Conservation (phyloP, 2,888 invertebrate species). For the Zhengitettix transpicula region DNA sequence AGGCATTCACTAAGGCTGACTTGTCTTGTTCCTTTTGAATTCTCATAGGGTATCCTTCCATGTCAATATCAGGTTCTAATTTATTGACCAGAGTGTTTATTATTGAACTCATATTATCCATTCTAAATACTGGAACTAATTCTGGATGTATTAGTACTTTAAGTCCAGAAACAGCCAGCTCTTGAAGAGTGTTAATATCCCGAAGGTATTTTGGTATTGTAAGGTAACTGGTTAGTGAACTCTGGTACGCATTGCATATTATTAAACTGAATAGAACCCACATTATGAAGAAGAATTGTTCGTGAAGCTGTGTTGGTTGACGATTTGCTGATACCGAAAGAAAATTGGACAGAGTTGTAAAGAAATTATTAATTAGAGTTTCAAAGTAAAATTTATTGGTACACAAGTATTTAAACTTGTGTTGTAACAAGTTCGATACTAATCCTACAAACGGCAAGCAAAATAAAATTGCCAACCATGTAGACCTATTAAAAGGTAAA, state of each 20-base stretch:
- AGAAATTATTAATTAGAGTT: background rate
- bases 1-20: background rate
- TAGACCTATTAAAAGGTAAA: background rate
- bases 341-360: background rate
- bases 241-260: background rate
- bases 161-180: background rate
- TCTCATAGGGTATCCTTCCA: background rate
- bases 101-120: background rate
- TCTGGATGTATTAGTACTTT: background rate
- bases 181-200: background rate
- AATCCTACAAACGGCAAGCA: background rate
- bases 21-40: background rate
- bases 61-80: background rate
- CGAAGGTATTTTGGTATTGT: background rate
- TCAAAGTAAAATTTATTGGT: background rate
- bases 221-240: background rate
- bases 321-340: background rate
- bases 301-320: background rate
- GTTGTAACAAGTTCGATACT: background rate
- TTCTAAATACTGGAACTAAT: background rate
- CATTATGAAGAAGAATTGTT: background rate
- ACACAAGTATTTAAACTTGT: too few relatives aligned
- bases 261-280: background rate
- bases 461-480: background rate
- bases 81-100: background rate